Percentiles rank a stretch among this genome's conserved stretches.
These are phyloP conservation scores for Trinectes maculatus DNA, from an alignment of 2,113 vertebrate genomes.

Conservation along the genomic window DNA sequence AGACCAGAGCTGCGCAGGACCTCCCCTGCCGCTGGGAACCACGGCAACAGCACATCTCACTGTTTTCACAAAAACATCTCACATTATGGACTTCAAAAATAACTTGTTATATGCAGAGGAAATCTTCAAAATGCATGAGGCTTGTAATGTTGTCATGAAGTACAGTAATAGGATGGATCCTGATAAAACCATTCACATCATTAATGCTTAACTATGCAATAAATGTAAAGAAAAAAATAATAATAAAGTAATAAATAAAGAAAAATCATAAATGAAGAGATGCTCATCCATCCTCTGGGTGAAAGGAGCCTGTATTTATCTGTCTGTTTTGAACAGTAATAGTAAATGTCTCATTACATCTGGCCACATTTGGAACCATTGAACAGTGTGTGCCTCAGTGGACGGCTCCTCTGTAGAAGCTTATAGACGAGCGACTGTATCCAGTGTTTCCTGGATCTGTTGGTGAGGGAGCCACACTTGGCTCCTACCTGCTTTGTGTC, in stretches of 20 bases:
- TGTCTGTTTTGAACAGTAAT: not conserved
- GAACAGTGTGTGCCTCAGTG: slow-evolving; percentile 6
- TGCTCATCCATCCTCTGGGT: too few species aligned
- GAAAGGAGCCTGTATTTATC: not conserved
- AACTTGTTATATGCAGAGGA: not conserved
- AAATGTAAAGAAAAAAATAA: too few species aligned
- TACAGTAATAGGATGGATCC: not conserved
- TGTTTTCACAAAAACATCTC: not conserved
- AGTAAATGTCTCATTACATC: not conserved
- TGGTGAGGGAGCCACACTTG: slow-evolving; percentile 34
- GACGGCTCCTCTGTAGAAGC: slow-evolving; percentile 15
- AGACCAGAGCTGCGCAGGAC: slow-evolving; percentile 13
- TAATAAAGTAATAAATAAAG: too few species aligned
- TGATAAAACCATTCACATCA: not conserved
- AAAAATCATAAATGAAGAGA: too few species aligned
- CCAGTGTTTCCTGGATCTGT: slow-evolving; percentile 31
- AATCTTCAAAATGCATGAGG: not conserved
- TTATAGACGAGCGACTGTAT: slow-evolving; percentile 21
- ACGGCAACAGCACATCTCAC: not conserved
- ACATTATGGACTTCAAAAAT: not conserved
- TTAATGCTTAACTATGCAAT: not conserved
- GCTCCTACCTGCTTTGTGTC: slow-evolving; percentile 38
- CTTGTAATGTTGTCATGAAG: not conserved
- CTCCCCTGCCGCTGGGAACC: slow-evolving; percentile 34
- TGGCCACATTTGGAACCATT: slow-evolving; percentile 3